Conservation (phyloP, 2,888 invertebrate species). For the Lasioglossum morio region DNA sequence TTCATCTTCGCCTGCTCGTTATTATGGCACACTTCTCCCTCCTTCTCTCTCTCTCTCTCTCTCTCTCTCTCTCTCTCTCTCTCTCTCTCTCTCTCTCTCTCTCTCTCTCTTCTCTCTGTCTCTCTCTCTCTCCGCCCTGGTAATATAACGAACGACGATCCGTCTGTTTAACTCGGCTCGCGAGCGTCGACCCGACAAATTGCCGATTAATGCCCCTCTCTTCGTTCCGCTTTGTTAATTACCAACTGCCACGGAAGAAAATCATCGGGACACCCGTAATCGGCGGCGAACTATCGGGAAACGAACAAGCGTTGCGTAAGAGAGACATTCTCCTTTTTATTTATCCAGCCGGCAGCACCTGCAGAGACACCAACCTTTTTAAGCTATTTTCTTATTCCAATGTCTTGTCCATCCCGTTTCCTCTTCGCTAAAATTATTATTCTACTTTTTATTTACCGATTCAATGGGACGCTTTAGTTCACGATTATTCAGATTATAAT, state of each 20-base stretch:
- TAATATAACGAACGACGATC: slow-evolving; percentile 21
- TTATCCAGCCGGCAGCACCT: not conserved
- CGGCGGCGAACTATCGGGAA: not conserved
- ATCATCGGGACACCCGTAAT: not conserved
- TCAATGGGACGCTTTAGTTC: not conserved
- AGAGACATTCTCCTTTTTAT: not conserved
- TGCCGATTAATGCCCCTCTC: slow-evolving; percentile 25
- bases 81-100: not conserved
- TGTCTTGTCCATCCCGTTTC: not conserved
- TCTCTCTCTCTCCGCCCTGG: not conserved
- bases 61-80: not conserved
- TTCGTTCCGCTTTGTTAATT: slow-evolving; percentile 35
- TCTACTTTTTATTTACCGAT: not conserved
- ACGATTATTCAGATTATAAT: too few relatives aligned
- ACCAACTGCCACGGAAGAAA: slow-evolving; percentile 18
- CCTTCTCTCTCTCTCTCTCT: too few relatives aligned
- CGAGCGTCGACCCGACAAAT: slow-evolving; percentile 24
- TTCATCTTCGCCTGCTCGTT: slow-evolving; percentile 53
- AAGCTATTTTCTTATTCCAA: too few relatives aligned
- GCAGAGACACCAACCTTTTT: not conserved
- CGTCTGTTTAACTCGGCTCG: slow-evolving; percentile 23
- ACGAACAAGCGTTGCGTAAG: not conserved
- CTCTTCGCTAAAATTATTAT: not conserved
- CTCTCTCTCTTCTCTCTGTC: not conserved
- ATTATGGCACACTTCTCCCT: slow-evolving; percentile 26